A percentile compares a stretch with the other conserved stretches of the same genome.
Evolutionary conservation across 2,797 vertebrate genomes (phyloP).

Genomic region (Nothura maculosa): DNA sequence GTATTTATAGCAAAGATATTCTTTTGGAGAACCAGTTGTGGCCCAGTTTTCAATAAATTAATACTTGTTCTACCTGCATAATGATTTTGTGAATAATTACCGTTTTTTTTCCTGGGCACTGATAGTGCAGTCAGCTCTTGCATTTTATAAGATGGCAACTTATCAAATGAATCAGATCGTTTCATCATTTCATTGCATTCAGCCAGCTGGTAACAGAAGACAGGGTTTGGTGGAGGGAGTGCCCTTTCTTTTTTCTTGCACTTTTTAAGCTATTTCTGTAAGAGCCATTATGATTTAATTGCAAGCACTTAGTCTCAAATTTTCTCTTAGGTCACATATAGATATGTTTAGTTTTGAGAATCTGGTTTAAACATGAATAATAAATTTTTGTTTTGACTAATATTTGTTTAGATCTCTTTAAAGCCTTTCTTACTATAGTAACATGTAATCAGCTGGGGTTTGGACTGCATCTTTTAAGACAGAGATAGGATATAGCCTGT

Average conservation of each 20-base stretch:
- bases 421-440: not conserved
- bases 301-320: not conserved
- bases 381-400: not conserved
- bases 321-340: not conserved
- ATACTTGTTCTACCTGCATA: not conserved
- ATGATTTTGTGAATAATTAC: not conserved
- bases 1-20: not conserved
- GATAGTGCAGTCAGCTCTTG: not conserved
- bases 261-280: not conserved
- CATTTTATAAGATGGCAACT: not conserved
- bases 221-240: too few relatives aligned
- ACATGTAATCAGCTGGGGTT: not conserved
- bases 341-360: not conserved
- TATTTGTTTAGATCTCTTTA: not conserved
- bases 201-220: not conserved
- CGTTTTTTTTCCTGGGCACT: not conserved
- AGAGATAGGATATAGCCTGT: not conserved
- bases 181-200: not conserved
- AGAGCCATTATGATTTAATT: not conserved
- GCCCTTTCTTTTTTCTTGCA: too few relatives aligned
- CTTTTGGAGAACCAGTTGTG: not conserved
- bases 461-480: not conserved
- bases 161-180: not conserved
- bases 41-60: not conserved
- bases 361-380: not conserved